Evolutionary conservation across 2,888 invertebrate genomes (phyloP).

Genomic region (Scaptomyza parva): DNA sequence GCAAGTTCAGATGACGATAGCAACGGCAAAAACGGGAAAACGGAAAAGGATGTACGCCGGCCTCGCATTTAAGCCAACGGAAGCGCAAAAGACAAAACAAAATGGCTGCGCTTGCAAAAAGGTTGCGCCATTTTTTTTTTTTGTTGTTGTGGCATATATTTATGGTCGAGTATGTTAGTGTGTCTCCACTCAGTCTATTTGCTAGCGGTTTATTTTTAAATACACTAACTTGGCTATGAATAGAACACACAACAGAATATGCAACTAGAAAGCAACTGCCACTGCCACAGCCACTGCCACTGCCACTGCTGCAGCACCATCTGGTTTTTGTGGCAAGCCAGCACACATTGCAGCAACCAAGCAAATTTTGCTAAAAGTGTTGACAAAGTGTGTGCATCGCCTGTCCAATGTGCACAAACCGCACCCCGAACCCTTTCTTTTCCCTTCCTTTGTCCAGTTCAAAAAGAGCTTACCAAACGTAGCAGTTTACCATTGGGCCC

Average conservation of each 20-base stretch:
- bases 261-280: conserved; percentile 42
- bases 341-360: conserved; percentile 35
- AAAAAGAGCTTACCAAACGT: conserved; percentile 56
- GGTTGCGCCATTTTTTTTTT: conserved; percentile 72
- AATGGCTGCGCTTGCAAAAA: conserved; percentile 72
- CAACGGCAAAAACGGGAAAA: conserved; percentile 24
- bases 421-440: neutral
- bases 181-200: conserved; percentile 68
- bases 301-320: conserved; percentile 42
- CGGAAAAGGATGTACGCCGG: conserved; percentile 61
- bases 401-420: neutral
- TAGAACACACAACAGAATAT: conserved; percentile 57
- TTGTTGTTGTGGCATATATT: conserved; percentile 39
- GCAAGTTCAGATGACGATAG: conserved; percentile 26
- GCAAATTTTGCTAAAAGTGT: conserved; percentile 56
- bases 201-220: conserved; percentile 77
- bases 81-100: conserved; percentile 75
- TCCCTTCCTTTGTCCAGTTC: conserved; percentile 46
- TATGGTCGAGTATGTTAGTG: conserved; percentile 11
- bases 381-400: conserved; percentile 67
- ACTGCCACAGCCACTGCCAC: conserved; percentile 13
- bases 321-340: conserved; percentile 48
- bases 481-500: conserved; percentile 26
- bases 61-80: conserved; percentile 74
- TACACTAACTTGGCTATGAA: conserved; percentile 68